A percentile compares a stretch with the other conserved stretches of the same genome.
Conservation (phyloP, 92 coral and sea anemone genomes). For the Palythoa grandiflora region DNA sequence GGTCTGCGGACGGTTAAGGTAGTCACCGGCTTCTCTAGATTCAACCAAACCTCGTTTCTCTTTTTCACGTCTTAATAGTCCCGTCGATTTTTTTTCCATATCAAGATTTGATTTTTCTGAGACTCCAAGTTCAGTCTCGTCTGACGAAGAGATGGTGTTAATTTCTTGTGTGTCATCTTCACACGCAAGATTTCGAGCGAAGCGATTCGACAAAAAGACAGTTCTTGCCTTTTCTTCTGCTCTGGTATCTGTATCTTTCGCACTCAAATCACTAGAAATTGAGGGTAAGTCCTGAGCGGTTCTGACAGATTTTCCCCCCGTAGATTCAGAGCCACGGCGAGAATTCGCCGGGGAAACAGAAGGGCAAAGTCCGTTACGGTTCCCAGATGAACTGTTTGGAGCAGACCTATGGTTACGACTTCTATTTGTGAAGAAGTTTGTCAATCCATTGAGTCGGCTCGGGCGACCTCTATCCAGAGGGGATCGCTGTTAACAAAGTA, state of each 20-base stretch:
- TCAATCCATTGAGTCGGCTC: slow-evolving; percentile 72
- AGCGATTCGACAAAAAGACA: slow-evolving; percentile 69
- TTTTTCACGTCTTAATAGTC: slow-evolving; percentile 76
- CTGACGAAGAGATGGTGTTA: slow-evolving; percentile 7
- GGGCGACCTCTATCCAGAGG: slow-evolving; percentile 73
- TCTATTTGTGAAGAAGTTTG: slow-evolving; percentile 78
- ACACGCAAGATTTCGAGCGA: slow-evolving; percentile 80
- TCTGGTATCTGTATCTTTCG: slow-evolving; percentile 34
- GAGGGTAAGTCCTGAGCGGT: slow-evolving; percentile 40
- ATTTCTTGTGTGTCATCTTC: slow-evolving; percentile 50
- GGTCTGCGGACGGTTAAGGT: neutral
- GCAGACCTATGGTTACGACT: slow-evolving; percentile 45
- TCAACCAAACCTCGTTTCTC: slow-evolving; percentile 66
- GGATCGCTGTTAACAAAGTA: slow-evolving; percentile 58
- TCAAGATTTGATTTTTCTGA: slow-evolving; percentile 26
- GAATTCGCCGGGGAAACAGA: slow-evolving; percentile 4
- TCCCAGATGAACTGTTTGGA: slow-evolving; percentile 16
- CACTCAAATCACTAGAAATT: slow-evolving; percentile 41
- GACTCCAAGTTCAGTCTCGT: slow-evolving; percentile 15
- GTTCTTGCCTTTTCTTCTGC: slow-evolving; percentile 38
- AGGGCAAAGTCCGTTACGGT: neutral
- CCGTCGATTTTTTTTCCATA: slow-evolving; percentile 52
- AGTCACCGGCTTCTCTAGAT: slow-evolving; percentile 25
- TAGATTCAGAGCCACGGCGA: slow-evolving; percentile 29
- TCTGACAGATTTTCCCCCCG: slow-evolving; percentile 1